Percentiles rank a stretch among this genome's conserved stretches.
Conservation (phyloP, 2,888 invertebrate genomes). For the Sesia apiformis region DNA sequence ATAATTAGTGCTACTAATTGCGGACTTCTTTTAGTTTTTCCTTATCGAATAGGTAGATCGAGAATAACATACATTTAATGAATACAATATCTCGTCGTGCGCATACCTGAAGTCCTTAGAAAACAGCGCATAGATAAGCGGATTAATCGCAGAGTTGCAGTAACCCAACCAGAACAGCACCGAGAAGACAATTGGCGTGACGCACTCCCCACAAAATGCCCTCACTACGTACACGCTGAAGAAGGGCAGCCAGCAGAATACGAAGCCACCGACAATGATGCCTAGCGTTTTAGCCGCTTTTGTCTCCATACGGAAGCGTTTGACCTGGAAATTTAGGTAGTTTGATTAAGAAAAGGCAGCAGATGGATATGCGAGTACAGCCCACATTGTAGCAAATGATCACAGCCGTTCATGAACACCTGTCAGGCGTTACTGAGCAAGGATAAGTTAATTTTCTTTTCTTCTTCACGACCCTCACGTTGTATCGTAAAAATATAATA, state of each 20-base stretch:
- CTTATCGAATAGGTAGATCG: too few species aligned
- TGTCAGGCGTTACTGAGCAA: too few species aligned
- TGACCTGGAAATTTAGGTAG: slow-evolving; percentile 76
- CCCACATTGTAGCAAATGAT: too few species aligned
- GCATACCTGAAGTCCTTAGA: slow-evolving; percentile 87
- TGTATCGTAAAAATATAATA: too few species aligned
- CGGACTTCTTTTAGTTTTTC: too few species aligned
- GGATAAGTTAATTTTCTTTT: too few species aligned
- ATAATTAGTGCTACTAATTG: too few species aligned
- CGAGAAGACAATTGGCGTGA: slow-evolving; percentile 89
- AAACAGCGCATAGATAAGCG: slow-evolving; percentile 94
- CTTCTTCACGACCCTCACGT: too few species aligned
- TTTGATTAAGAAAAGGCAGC: neutral
- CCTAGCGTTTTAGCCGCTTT: slow-evolving; percentile 97
- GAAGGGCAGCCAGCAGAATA: slow-evolving; percentile 97
- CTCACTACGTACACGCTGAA: slow-evolving; percentile 95
- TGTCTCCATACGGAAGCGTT: slow-evolving; percentile 94
- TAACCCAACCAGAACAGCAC: slow-evolving; percentile 98
- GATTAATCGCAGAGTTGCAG: slow-evolving; percentile 97
- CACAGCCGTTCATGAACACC: too few species aligned
- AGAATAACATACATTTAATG: too few species aligned
- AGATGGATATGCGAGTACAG: too few species aligned
- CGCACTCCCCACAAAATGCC: slow-evolving; percentile 90
- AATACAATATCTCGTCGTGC: too few species aligned
- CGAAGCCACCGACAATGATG: slow-evolving; percentile 97